Conservation (phyloP, 92 coral and sea anemone species). For the Palythoa caribaeorum region DNA sequence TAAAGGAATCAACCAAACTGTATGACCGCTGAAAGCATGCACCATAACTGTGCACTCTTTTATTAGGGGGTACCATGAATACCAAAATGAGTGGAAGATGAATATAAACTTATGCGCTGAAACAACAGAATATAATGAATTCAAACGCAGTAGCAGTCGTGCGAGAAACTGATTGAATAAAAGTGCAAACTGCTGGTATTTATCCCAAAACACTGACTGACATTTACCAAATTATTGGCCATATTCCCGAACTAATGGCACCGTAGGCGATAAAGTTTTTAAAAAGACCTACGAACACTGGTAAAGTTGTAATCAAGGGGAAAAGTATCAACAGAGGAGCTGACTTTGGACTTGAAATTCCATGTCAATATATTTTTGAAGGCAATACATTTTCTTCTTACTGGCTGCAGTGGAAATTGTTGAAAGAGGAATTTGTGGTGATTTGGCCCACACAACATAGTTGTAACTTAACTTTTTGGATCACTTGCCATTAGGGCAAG, state of each 20-base stretch:
- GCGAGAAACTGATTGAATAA: constrained; percentile 41
- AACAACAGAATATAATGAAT: constrained; percentile 67
- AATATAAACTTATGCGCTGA: constrained; percentile 63
- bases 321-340: constrained; percentile 67
- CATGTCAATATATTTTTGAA: constrained; percentile 42
- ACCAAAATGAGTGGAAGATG: constrained; percentile 68
- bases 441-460: constrained; percentile 6
- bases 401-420: constrained; percentile 32
- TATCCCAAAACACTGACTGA: constrained; percentile 56
- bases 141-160: constrained; percentile 69
- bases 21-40: constrained; percentile 51
- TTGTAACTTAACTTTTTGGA: no score
- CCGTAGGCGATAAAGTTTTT: constrained; percentile 60
- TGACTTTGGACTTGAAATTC: constrained; percentile 59
- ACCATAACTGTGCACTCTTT: constrained; percentile 58
- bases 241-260: constrained; percentile 61
- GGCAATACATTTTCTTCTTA: constrained; percentile 31
- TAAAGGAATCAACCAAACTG: background rate
- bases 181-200: constrained; percentile 36
- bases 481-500: no score
- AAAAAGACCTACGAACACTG: constrained; percentile 58
- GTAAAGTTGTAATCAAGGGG: constrained; percentile 64
- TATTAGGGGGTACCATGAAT: constrained; percentile 67
- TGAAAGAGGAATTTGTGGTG: background rate
- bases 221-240: constrained; percentile 62